These are phyloP conservation scores for Conistra vaccinii DNA, from an alignment of 2,888 invertebrate species.

Conservation along the genomic window DNA sequence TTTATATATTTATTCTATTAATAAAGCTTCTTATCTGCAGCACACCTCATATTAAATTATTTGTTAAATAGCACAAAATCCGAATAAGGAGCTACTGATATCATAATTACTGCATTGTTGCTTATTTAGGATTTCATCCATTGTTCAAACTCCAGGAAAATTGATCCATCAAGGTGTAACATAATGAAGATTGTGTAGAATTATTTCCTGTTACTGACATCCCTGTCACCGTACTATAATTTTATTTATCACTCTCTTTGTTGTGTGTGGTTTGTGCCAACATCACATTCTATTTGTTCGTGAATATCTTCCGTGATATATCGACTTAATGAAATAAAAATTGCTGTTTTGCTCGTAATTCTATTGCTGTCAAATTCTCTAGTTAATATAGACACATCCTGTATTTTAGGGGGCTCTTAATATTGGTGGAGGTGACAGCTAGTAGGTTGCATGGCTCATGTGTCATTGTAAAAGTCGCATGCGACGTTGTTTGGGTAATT, in stretches of 20 bases:
- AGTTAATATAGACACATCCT: constrained; percentile 55
- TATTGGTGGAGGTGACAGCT: constrained; percentile 56
- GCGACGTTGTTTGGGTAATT: constrained; percentile 45
- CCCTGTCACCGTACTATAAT: constrained; percentile 73
- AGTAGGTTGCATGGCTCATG: constrained; percentile 46
- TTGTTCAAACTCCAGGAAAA: constrained; percentile 33
- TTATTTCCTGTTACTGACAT: constrained; percentile 49
- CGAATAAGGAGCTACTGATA: constrained; percentile 5
- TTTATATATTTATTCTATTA: no score
- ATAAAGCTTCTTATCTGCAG: neutral
- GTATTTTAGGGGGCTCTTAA: constrained; percentile 58
- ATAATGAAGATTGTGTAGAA: constrained; percentile 14
- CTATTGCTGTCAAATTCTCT: constrained; percentile 66
- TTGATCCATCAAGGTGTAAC: neutral
- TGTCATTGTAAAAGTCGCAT: constrained; percentile 58
- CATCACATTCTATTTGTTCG: constrained; percentile 78
- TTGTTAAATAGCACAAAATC: neutral
- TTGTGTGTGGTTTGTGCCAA: constrained; percentile 79
- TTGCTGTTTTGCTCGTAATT: constrained; percentile 66
- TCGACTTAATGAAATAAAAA: constrained; percentile 73
- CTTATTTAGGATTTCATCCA: neutral
- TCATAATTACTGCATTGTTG: neutral
- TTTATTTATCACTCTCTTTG: constrained; percentile 81
- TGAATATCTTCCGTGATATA: constrained; percentile 74
- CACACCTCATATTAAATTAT: neutral